Base-by-base conservation (phyloP, 2,797 vertebrate genomes). In the Mus spretus region DNA sequence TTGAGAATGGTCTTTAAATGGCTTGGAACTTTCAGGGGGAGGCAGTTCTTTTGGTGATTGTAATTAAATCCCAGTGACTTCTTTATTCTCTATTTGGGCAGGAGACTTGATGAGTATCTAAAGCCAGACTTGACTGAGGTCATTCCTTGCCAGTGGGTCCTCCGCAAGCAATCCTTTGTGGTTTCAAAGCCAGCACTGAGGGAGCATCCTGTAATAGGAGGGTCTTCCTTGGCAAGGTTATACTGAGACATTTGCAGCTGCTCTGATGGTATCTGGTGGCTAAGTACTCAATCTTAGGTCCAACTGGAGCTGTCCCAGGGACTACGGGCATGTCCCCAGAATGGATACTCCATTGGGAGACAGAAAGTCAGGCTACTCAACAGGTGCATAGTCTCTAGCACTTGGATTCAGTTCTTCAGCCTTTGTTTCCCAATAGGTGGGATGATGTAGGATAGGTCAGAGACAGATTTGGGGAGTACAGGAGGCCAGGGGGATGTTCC, bases 71-170 rank as follows among this genome's bases (percentile, higher is more conserved):
- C 83, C 77, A 59, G 70, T 63, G n/a, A 63, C 40, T 47, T 37
- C 77, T 96, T 84, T 81, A 93, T 50, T 89, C 79, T 31, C 91
- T 95, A 70, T 90, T 93, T 97, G 55, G 94, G 63, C 59, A 92
- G 77, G 57, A 77, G 59, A 59, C 81, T 91, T 55, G 84, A 26
- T 77, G 72, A 95, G 57, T 26, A 72, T 55, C 80, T 96, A 83
- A 93, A 96, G 82, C 50, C 75, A 83, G 89, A 94, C 70, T 74
- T 85, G 82, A 92, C 2, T 83, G 75, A 91, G 34, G 77, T 65
- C 65, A 65, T 77, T 91, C 77, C 74, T 47, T 67, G 57, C 74
- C 63, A 10, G 4, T 67, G 65, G 57, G 47, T 59, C 34, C 15
- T 95, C 53, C 75, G 47, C 4, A 44, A 74, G 61, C 28, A 86